Evolutionary conservation across 2,888 invertebrate genomes (phyloP), one percentile per base, ranked within the genome.

Genomic region (Blera fallax): DNA sequence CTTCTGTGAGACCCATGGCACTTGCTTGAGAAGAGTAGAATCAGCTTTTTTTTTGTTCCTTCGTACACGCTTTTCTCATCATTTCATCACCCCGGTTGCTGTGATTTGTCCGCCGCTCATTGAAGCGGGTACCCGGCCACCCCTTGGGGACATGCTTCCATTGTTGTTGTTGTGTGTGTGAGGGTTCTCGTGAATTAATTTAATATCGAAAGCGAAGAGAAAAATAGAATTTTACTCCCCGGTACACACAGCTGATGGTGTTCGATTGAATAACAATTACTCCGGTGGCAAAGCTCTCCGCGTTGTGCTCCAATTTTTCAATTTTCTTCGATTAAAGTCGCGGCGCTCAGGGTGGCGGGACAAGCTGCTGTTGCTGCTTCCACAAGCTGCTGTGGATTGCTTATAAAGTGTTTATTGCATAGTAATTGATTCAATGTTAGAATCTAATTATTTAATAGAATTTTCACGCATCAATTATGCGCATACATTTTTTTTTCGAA

Each of bases 191-290:
- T 50, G 79, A 84, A 84, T 84, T 84, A 79, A 84, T 80, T 76
- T 76, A 84, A 79, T 70, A 84, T 69, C 69, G 37, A 32, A 58
- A 40, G n/a, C 18, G 45, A 29, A 48, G 32, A 27, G 50, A 54
- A 69, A 73, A 76, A 76, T 76, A 62, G 62, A 73, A 78, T 73
- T 78, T 78, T 11, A 72, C 60, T 72, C 72, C 27, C 14, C 78
- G 48, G 64, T 32, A 58, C 37, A 74, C 58, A 8, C 84, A 80
- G 84, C 80, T 76, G 79, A 84, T 79, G 79, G 84, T 52, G 79
- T 79, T 79, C 74, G 74, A 84, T 80, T 84, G 84, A 84, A 80
- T 84, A 80, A 80, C 74, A 84, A 80, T 84, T 76, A 80, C 80
- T 74, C 37, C 18, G 60, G 60, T 43, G 56, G 45, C 48, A 27